These are phyloP conservation scores for Danaus chrysippus DNA, from an alignment of 2,888 invertebrate species.

Conservation along the genomic window DNA sequence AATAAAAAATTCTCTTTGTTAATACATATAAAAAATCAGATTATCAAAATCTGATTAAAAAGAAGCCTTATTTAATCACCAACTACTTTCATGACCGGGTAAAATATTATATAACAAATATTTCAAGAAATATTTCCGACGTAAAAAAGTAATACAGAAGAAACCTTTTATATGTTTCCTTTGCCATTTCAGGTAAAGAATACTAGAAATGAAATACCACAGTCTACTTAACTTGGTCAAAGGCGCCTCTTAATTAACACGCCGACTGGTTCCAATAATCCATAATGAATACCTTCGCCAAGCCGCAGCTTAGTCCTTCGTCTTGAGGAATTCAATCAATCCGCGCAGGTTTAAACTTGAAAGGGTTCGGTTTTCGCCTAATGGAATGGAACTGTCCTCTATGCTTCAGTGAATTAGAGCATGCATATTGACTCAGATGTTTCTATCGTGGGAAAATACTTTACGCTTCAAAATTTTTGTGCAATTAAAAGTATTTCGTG, in stretches of 20 bases:
- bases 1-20: no score
- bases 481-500: no score
- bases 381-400: constrained; percentile 32
- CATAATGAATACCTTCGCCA: constrained; percentile 1
- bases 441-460: neutral
- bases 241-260: constrained; percentile 5
- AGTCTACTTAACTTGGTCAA: constrained; percentile 9
- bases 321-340: constrained; percentile 29
- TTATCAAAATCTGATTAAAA: no score
- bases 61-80: no score
- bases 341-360: constrained; percentile 24
- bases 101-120: no score
- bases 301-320: constrained; percentile 10
- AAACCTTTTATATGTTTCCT: neutral
- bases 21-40: no score
- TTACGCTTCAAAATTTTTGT: neutral
- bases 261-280: constrained; percentile 7
- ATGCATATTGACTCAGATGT: constrained; percentile 23
- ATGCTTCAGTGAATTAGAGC: constrained; percentile 28
- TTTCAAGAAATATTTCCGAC: no score
- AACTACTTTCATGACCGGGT: no score
- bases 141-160: neutral
- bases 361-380: constrained; percentile 31
- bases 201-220: constrained; percentile 6
- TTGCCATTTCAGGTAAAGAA: constrained; percentile 1